Percentiles rank a stretch among this genome's conserved stretches.
Conservation (phyloP, 2,888 invertebrate genomes). For the Argyra leucocephala region DNA sequence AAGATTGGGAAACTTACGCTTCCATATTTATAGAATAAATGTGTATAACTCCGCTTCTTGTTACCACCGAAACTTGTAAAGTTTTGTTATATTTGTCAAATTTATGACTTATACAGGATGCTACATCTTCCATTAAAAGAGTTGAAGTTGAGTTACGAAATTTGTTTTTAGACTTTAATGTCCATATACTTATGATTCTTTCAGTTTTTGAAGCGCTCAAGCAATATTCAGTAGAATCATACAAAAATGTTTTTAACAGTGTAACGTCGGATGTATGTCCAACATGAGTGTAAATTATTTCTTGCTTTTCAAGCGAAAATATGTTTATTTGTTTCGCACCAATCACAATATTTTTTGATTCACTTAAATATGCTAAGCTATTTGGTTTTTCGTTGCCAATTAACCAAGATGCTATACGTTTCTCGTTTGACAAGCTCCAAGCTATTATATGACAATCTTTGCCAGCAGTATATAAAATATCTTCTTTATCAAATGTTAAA, state of each 20-base stretch:
- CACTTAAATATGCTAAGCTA: constrained; percentile 38
- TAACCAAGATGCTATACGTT: constrained; percentile 49
- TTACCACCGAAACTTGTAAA: constrained; percentile 46
- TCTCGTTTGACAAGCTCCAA: constrained; percentile 44
- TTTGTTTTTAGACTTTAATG: constrained; percentile 42
- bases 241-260: constrained; percentile 40
- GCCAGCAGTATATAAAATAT: constrained; percentile 49
- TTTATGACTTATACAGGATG: constrained; percentile 47
- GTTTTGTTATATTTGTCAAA: constrained; percentile 46
- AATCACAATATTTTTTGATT: constrained; percentile 35
- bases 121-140: constrained; percentile 61
- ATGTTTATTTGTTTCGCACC: constrained; percentile 36
- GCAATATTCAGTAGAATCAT: constrained; percentile 31
- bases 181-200: constrained; percentile 40
- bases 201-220: constrained; percentile 40
- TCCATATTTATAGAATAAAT: constrained; percentile 68
- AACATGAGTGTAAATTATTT: constrained; percentile 52
- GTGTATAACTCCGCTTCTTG: constrained; percentile 69
- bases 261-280: constrained; percentile 55
- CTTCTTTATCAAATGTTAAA: constrained; percentile 46
- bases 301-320: constrained; percentile 53
- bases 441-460: constrained; percentile 49
- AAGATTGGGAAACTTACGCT: constrained; percentile 40
- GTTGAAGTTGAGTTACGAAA: constrained; percentile 45
- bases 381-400: constrained; percentile 48